Base-by-base conservation (phyloP, 2,797 vertebrate species). In the Xenops minutus region DNA sequence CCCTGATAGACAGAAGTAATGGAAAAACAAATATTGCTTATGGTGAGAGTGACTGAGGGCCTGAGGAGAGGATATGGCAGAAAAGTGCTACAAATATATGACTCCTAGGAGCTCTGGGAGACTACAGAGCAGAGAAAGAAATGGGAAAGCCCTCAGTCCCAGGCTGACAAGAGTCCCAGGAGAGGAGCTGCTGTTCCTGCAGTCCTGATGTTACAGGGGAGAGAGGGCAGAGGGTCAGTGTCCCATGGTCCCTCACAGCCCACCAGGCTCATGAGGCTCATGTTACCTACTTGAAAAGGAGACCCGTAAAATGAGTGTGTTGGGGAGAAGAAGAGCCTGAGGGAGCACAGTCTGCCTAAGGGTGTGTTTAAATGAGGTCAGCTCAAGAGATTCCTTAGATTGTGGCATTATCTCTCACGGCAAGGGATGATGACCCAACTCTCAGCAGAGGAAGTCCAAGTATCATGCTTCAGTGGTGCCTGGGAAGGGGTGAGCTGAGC, bases 341-440 rank as follows among this genome's bases (percentile, higher is more conserved):
- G 56, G 83, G 30, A 90, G 62, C 61, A 48, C 10, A 20, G 39
- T 9, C 26, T 88, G 63, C 30, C 49, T 41, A 5, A 36, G 91
- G 73, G 66, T 81, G 69, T 93, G 90, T 55, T 78, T 51, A 6
- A 83, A 64, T 36, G 41, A 85, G 49, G 29, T 22, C 88, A 88
- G 66, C 56, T 59, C 37, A 13, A 55, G 85, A 84, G 85, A 95
- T 92, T 94, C 85, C 88, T 92, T 13, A 51, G 76, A 74, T 49
- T 83, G 82, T 75, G 79, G 58, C 0, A 4, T 92, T 94, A 90
- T 94, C 92, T 96, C 87, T 88, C 85, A 62, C 0, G 0, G 68
- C 18, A 86, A 36, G 84, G 85, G 62, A 62, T 92, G 76, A 77
- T 59, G 62, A 90, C 92, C 29, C 51, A 44, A 14, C 69, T 87